These are phyloP conservation scores for Sternarchorhynchus goeldii DNA, from an alignment of 2,797 vertebrate species.

Conservation along the genomic window DNA sequence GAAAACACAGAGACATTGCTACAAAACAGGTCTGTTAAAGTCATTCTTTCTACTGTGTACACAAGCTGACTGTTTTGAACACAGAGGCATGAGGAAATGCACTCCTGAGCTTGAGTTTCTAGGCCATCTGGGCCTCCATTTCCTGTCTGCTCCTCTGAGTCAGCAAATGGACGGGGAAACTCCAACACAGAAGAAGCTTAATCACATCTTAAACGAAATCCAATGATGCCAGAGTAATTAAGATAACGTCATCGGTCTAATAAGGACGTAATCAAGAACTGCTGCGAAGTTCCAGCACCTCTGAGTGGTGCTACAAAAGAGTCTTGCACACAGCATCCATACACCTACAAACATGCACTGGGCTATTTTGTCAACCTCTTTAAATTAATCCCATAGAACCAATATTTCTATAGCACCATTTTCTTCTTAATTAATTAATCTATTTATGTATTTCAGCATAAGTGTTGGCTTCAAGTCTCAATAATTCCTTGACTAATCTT, in stretches of 20 bases:
- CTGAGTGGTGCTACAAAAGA: neutral
- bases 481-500: slow-evolving; percentile 14
- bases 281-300: neutral
- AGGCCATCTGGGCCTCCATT: neutral
- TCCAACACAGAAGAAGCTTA: slow-evolving; percentile 25
- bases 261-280: slow-evolving; percentile 10
- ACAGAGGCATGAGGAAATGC: neutral
- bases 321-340: neutral
- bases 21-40: slow-evolving; percentile 6
- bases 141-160: slow-evolving; percentile 23
- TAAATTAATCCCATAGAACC: no score
- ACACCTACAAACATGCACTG: no score
- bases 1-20: slow-evolving; percentile 39
- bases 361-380: no score
- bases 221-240: slow-evolving; percentile 25
- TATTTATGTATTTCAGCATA: slow-evolving; percentile 16
- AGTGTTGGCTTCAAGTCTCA: slow-evolving; percentile 32
- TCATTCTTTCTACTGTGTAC: neutral
- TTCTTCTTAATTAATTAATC: no score
- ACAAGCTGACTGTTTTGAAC: neutral
- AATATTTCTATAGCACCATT: no score
- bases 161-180: slow-evolving; percentile 13
- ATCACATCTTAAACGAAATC: slow-evolving; percentile 34
- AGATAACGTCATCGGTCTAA: slow-evolving; percentile 18
- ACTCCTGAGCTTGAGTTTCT: neutral